Evolutionary conservation across 2,113 vertebrate species (phyloP).

Genomic region (Hippocampus barbouri): DNA sequence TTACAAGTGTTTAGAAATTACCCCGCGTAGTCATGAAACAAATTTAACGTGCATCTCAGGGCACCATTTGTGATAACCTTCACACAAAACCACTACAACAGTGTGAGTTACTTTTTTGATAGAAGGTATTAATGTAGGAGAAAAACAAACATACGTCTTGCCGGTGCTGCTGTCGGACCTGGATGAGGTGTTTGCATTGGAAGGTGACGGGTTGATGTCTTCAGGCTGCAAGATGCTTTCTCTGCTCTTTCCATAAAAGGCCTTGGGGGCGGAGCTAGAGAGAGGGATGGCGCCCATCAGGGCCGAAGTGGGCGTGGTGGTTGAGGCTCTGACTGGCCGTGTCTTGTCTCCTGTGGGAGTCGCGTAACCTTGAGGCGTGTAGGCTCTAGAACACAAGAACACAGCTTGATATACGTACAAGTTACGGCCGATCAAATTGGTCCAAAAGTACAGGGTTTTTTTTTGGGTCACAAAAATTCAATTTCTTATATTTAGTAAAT

Average conservation of each 20-base stretch:
- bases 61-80: no score
- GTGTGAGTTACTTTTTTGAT: no score
- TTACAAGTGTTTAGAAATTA: neutral
- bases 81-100: no score
- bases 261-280: conserved; percentile 84
- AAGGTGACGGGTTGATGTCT: conserved; percentile 55
- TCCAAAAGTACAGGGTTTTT: no score
- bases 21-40: neutral
- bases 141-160: conserved; percentile 61
- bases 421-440: no score
- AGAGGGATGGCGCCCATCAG: conserved; percentile 71
- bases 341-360: conserved; percentile 68
- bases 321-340: conserved; percentile 65
- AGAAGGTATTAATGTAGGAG: neutral
- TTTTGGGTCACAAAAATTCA: no score
- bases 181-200: conserved; percentile 42
- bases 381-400: conserved; percentile 55
- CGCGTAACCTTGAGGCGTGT: conserved; percentile 80
- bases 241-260: conserved; percentile 79
- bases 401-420: neutral
- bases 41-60: no score
- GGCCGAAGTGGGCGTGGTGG: conserved; percentile 58
- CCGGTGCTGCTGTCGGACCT: conserved; percentile 57
- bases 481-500: no score
- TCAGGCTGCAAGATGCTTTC: conserved; percentile 68